Base-by-base conservation (phyloP, 1,140 invertebrate genomes). In the Ephestia elutella region DNA sequence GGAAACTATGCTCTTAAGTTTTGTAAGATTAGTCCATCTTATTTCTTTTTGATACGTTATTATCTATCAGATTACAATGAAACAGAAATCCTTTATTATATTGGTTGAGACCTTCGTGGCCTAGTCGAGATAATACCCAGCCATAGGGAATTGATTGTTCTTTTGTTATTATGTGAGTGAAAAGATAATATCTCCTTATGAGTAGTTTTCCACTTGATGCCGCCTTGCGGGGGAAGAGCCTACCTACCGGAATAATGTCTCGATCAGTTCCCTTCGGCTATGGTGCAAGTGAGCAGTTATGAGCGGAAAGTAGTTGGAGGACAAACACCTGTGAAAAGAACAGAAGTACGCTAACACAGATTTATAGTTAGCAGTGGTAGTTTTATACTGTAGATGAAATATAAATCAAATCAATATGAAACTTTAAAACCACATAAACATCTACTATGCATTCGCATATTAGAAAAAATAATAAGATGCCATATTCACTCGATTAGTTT, bases 181-280 rank as follows among this genome's bases (percentile, higher is more conserved):
- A 50, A 58, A 56, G 19, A 60, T 54, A 61, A 60, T 51, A 56
- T 73, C 64, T 71, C 70, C 38, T 44, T 44, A 65, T 68, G 71
- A 71, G 70, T 68, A 75, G 68, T 78, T 78, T 44, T 44, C 38
- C 68, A 65, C 66, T 68, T 74, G 63, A 62, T 65, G 56, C 68
- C 65, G 62, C 67, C 64, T 66, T 60, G 57, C 60, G 49, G 66
- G 61, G 71, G 73, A 69, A 63, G 70, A 54, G 57, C 69, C 72
- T 68, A 73, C 71, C 56, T 66, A 70, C 68, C 64, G 75, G 73
- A 80, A 75, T 79, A 78, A 82, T 75, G 70, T 73, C 69, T 71
- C 72, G 72, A 80, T 79, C 76, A 76, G 38, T 44, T 44, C 70
- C 50, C 54, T 61, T 54, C 19, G 38, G 38, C 7, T 57, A 7